Base-by-base conservation (phyloP, 1,140 invertebrate species). In the Dendrolimus kikuchii region DNA sequence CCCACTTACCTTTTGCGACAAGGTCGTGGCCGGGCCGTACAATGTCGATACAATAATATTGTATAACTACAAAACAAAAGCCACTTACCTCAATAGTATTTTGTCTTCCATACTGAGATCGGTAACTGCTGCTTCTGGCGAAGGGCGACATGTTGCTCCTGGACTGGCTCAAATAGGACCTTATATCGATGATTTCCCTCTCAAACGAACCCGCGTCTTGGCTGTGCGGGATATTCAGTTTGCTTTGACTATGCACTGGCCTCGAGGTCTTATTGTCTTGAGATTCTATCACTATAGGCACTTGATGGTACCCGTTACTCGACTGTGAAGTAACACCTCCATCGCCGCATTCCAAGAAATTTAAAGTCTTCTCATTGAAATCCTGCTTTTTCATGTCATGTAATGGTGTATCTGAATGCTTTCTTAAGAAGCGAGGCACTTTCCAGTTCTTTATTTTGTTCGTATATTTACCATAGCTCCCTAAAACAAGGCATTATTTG, bases 121-220 rank as follows among this genome's bases (percentile, higher is more conserved):
- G 86, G 64, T 92, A 92, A 63, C 89, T 90, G 59, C 89, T 90
- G 46, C 89, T 90, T 59, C 89, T 85, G 4, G 88, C 89, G 55
- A 91, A 90, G 0, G 89, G 89, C 5, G 90, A 90, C 66, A 92
- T 91, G 62, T 92, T 91, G 73, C 90, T 91, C 51, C 91, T 75
- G 5, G 91, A 92, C 64, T 92, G 91, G 61, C 91, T 92, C 45
- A 92, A 89, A 68, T 92, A 92, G 9, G 91, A 92, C 53, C 91
- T 87, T 40, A 92, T 90, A 64, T 92, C 91, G 53, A 92, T 90
- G 8, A 90, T 89, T 61, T 92, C 91, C 57, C 77, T 86, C 40
- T 88, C 86, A 46, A 85, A 86, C 2, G 76, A 72, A 6, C 70
- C 69, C 59, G 66, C 54, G 9, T 82, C 78, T 0, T 70, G 64